Evolutionary conservation across 2,113 vertebrate genomes (phyloP).

Genomic region (Chascanopsetta lugubris): DNA sequence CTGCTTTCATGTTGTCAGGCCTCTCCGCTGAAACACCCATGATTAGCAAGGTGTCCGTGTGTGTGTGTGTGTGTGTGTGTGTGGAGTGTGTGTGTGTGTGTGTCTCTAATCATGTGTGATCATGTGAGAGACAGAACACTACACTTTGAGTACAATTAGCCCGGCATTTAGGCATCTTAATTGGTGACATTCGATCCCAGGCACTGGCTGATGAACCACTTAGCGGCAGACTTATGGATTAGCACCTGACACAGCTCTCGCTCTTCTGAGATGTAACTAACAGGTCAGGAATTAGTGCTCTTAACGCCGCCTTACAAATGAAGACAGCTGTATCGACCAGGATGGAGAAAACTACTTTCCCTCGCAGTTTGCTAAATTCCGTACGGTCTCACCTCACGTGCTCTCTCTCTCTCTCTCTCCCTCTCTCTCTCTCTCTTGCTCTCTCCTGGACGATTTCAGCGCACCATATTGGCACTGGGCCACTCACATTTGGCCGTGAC

Average conservation of each 20-base stretch:
- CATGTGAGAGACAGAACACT: conserved; percentile 64
- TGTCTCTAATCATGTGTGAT: conserved; percentile 66
- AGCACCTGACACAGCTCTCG: conserved; percentile 61
- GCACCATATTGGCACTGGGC: conserved; percentile 44
- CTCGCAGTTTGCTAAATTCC: conserved; percentile 31
- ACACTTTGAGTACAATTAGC: conserved; percentile 83
- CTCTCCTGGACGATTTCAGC: conserved; percentile 27
- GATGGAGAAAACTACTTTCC: conserved; percentile 37
- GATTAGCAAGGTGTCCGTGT: conserved; percentile 53
- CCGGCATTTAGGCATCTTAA: conserved; percentile 83
- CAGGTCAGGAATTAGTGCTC: conserved; percentile 81
- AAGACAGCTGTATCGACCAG: conserved; percentile 73
- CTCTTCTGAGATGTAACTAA: conserved; percentile 80
- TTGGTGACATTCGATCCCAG: conserved; percentile 82
- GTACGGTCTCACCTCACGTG: conserved; percentile 24
- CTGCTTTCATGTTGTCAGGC: conserved; percentile 58
- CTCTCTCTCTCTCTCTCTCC: conserved; percentile 56
- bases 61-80: conserved; percentile 38
- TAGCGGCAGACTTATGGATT: conserved; percentile 83
- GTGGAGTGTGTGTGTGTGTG: conserved; percentile 29
- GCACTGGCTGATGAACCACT: conserved; percentile 79
- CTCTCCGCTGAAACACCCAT: conserved; percentile 20
- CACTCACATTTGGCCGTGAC: conserved; percentile 49
- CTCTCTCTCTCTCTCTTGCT: conserved; percentile 34
- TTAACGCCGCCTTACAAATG: conserved; percentile 72